Evolutionary conservation across 2,113 vertebrate genomes (phyloP).

Genomic region (Centropus bengalensis): DNA sequence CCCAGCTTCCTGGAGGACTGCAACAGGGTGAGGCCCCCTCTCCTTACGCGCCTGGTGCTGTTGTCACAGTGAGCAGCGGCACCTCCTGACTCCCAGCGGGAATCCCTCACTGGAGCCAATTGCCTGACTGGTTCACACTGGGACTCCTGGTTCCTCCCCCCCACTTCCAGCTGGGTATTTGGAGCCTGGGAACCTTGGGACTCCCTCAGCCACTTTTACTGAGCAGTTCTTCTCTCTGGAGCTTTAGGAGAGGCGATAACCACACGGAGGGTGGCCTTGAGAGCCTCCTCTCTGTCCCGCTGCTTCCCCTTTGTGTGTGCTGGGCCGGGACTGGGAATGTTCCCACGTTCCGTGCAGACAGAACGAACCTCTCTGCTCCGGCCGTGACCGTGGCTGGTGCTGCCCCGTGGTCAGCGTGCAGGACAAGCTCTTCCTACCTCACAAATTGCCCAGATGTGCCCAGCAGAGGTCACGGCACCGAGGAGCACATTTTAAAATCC

Average conservation of each 20-base stretch:
- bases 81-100: not conserved
- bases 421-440: not conserved
- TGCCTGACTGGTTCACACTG: not conserved
- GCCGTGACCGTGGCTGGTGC: not conserved
- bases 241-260: not conserved
- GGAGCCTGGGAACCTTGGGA: not conserved
- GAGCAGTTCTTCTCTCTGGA: not conserved
- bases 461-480: not conserved
- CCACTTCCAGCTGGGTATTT: not conserved
- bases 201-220: not conserved
- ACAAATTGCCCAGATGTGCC: not conserved
- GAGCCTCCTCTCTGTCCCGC: not conserved
- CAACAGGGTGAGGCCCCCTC: conserved; percentile 83
- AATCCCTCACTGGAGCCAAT: not conserved
- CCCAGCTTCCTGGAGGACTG: conserved; percentile 98
- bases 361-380: not conserved
- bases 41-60: not conserved
- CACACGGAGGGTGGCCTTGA: not conserved
- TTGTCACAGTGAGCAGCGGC: not conserved
- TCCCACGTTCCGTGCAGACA: not conserved
- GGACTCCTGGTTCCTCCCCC: not conserved
- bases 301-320: not conserved
- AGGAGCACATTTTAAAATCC: not conserved
- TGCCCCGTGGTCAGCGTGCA: not conserved
- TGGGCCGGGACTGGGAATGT: not conserved